Evolutionary conservation across 2,797 vertebrate genomes (phyloP), one percentile per base, ranked within the genome.

Genomic region (Spondyliosoma cantharus): DNA sequence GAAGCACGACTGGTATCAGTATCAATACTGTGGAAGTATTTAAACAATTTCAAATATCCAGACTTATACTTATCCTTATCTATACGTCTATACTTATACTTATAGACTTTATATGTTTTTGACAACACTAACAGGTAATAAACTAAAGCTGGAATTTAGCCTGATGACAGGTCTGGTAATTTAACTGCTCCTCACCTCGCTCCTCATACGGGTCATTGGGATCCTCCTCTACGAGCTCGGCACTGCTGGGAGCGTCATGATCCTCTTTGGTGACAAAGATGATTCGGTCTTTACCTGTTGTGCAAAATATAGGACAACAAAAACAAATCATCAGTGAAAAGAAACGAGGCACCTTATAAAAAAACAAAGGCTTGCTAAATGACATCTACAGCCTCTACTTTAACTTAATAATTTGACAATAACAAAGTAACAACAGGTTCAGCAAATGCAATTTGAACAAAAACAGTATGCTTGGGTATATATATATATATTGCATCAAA

Each of bases 251-350:
- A 0, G 95, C 93, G 78, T 96, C 96, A 48, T 98, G 97, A 86
- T 99, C 97, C 83, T 98, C 97, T 93, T 97, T 98, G 87, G 97
- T 98, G 32, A 96, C 97, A 93, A 99, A 99, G 92, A 98, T 98
- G 71, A 99, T 96, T 77, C 81, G 95, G 91, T 99, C 97, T 91
- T 99, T 99, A 92, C 97, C 97, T 98, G 78, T 74, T 53, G 72
- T 16, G 32, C 22, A 53, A 80, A 60, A 86, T 19, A 27, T 43
- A 22, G 9, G 37, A 62, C 24, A 50, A 43, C 3, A 17, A 19
- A 66, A 53, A 68, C 20, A 66, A 49, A 68, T 13, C 1, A 2
- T 66, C 13, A 68, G 17, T 22, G 2, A 68, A 16, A 24, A n/a
- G 3, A 8, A 46, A 2, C 45, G 11, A 42, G 46, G 25, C 8